phyloP scores from a whole-genome alignment of 2,888 invertebrate species.

The Acleris emargana region DNA sequence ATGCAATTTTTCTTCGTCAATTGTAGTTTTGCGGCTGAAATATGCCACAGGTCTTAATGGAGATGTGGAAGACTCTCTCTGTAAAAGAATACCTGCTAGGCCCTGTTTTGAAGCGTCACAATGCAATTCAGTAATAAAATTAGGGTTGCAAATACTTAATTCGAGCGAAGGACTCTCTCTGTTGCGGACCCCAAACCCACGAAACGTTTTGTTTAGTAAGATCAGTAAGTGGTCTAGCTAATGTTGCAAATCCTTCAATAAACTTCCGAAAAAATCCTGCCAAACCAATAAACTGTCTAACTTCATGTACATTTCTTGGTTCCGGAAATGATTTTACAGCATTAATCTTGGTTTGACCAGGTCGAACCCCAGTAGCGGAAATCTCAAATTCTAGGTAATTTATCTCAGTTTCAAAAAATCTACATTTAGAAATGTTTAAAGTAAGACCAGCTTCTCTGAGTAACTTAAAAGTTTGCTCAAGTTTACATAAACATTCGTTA shows the following conservation, averaged over 20 bases:
- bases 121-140: conserved; percentile 40
- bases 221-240: conserved; percentile 17
- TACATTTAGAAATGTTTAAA: conserved; percentile 35
- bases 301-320: conserved; percentile 32
- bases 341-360: conserved; percentile 24
- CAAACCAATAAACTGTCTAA: too few relatives aligned
- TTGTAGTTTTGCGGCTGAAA: conserved; percentile 37
- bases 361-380: conserved; percentile 22
- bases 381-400: conserved; percentile 36
- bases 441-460: not conserved
- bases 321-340: conserved; percentile 32
- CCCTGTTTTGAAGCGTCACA: conserved; percentile 36
- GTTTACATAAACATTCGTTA: conserved; percentile 2
- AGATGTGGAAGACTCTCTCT: conserved; percentile 1
- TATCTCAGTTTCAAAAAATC: conserved; percentile 29
- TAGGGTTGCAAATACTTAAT: conserved; percentile 41
- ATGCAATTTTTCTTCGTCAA: conserved; percentile 39
- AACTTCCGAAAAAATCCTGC: conserved; percentile 28
- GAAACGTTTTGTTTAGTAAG: conserved; percentile 14
- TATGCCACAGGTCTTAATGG: conserved; percentile 30
- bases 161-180: too few relatives aligned
- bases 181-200: conserved; percentile 23
- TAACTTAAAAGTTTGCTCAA: conserved; percentile 8
- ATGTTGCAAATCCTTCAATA: conserved; percentile 5
- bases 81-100: conserved; percentile 33